phyloP scores from a whole-genome alignment of 2,797 vertebrate species.

The Acipenser transmontanus region DNA sequence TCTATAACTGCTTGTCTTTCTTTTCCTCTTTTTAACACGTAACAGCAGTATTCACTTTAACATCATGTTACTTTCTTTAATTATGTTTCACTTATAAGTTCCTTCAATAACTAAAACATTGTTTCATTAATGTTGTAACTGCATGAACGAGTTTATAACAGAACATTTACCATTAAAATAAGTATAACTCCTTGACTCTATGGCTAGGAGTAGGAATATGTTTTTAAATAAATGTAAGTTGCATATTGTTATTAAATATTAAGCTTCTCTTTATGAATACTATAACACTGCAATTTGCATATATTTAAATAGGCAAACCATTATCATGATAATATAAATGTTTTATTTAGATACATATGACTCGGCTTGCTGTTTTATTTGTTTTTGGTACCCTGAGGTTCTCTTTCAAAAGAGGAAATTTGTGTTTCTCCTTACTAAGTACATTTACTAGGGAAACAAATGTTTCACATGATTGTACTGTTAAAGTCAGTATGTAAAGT shows the following conservation, averaged over 20 bases:
- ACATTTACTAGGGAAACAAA: too few species aligned
- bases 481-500: too few species aligned
- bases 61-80: not conserved
- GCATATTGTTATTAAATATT: not conserved
- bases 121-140: not conserved
- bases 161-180: not conserved
- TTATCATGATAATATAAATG: not conserved
- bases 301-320: not conserved
- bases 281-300: not conserved
- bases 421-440: too few species aligned
- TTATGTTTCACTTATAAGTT: not conserved
- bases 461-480: too few species aligned
- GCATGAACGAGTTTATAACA: not conserved
- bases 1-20: too few species aligned
- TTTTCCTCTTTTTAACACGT: too few species aligned
- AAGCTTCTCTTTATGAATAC: not conserved
- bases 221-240: not conserved
- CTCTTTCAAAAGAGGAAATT: too few species aligned
- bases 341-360: not conserved
- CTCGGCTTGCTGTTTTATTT: too few species aligned
- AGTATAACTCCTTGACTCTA: not conserved
- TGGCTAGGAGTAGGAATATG: too few species aligned
- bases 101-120: not conserved
- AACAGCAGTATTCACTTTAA: not conserved
- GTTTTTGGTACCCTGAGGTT: too few species aligned